Base-by-base conservation (phyloP, 92 coral and sea anemone genomes). In the Montipora capitata region DNA sequence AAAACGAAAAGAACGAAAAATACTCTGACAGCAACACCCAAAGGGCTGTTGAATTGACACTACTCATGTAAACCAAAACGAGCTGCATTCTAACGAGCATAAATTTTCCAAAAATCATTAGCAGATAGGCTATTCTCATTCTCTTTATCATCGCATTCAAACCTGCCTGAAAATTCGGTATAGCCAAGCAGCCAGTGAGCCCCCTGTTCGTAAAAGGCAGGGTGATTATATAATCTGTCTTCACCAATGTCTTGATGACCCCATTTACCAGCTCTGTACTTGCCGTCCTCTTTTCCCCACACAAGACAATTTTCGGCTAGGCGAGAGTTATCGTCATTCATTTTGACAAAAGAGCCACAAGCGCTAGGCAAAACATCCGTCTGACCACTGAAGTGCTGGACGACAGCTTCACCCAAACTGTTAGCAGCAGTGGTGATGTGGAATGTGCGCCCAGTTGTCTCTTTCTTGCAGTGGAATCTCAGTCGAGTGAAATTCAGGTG, bases 401-500 rank as follows among this genome's bases (percentile, higher is more conserved):
- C 76, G 2, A 76, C 89, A 41, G 83, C 83, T 15, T 52, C 77
- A 35, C 87, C 89, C 7, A 75, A 14, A 10, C 76, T 65, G 58
- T 51, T 76, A 14, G 40, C 10, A 35, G 68, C 74, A 12, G 89
- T 85, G 59, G 67, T 65, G 40, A 85, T 41, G 67, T 85, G 83
- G 43, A 85, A 68, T 3, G 77, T 85, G 8, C 65, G 74, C 15
- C 77, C 76, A 5, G 51, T 3, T 3, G 17, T 1, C 13, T 78
- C n/a, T 76, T 85, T 85, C 14, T 80, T 43, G 73, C 89, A 76
- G 83, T 85, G 76, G 77, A 85, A 85, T 76, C 89, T 76, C 38
- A 85, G 54, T 56, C 76, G 89, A 35, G 67, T 64, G 57, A 85
- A 85, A 48, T 68, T 12, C 27, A 65, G 13, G 65, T 16, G 62